Evolutionary conservation across 2,113 vertebrate species (phyloP).

Genomic region (Gobio gobio): DNA sequence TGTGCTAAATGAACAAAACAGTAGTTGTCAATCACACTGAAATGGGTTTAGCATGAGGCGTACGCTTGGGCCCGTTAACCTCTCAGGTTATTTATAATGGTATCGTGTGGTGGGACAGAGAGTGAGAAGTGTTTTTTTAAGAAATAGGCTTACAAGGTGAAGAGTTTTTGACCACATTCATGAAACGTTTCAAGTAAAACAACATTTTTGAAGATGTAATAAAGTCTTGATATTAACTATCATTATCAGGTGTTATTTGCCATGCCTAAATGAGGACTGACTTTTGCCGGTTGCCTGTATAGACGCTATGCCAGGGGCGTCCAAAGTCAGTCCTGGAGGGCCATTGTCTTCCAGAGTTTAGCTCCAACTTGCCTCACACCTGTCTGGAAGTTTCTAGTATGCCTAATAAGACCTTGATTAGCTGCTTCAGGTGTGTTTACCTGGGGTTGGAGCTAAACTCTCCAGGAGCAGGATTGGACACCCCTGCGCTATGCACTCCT

Average conservation of each 20-base stretch:
- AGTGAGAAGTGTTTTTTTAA: background rate
- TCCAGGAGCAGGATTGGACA: too few relatives aligned
- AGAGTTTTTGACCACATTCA: background rate
- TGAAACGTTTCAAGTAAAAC: background rate
- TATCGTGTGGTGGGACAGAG: background rate
- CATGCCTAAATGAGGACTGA: background rate
- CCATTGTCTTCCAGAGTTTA: too few relatives aligned
- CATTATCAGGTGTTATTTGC: background rate
- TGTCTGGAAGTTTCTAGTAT: too few relatives aligned
- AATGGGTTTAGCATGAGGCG: background rate
- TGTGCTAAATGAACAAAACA: background rate
- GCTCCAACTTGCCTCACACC: too few relatives aligned
- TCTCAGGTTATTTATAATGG: constrained; percentile 4
- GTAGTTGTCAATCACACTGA: background rate
- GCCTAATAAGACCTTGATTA: too few relatives aligned
- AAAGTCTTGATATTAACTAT: background rate
- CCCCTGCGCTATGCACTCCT: background rate
- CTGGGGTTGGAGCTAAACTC: too few relatives aligned
- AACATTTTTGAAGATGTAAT: background rate
- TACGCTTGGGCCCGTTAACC: background rate
- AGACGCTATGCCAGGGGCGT: background rate
- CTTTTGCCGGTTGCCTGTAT: background rate
- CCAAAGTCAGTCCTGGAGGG: too few relatives aligned
- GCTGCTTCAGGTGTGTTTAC: too few relatives aligned
- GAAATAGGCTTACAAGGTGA: background rate